Evolutionary conservation across 2,888 invertebrate species (phyloP).

Genomic region (Antheraea yamamai): DNA sequence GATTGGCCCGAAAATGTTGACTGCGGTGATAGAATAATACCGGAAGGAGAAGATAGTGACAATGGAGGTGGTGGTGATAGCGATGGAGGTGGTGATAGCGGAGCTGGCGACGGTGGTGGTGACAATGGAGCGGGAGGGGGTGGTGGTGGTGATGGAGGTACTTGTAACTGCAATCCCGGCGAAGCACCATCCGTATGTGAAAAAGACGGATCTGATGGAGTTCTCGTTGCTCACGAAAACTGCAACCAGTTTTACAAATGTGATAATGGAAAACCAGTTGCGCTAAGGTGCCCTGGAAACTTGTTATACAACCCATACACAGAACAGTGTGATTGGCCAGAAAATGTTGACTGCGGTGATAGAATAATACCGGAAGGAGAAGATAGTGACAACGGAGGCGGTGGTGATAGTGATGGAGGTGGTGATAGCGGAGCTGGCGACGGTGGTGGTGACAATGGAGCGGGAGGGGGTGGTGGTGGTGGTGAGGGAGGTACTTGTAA

Average conservation of each 20-base stretch:
- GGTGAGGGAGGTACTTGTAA: slow-evolving; percentile 33
- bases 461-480: slow-evolving; percentile 16
- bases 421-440: too few relatives aligned
- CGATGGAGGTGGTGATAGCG: slow-evolving; percentile 21
- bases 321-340: slow-evolving; percentile 50
- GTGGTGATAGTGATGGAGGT: neutral
- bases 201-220: slow-evolving; percentile 18
- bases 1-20: slow-evolving; percentile 46
- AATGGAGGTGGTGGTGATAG: slow-evolving; percentile 16
- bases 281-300: slow-evolving; percentile 35
- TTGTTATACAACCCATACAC: slow-evolving; percentile 43
- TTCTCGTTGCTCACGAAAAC: slow-evolving; percentile 24
- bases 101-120: slow-evolving; percentile 13
- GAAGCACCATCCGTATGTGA: slow-evolving; percentile 29
- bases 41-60: slow-evolving; percentile 29
- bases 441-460: slow-evolving; percentile 16
- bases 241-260: slow-evolving; percentile 48
- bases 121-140: slow-evolving; percentile 17
- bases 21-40: slow-evolving; percentile 38
- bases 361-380: slow-evolving; percentile 28
- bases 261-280: slow-evolving; percentile 36
- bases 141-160: slow-evolving; percentile 21
- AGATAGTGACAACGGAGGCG: slow-evolving; percentile 12
- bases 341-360: slow-evolving; percentile 47
- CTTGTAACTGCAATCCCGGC: slow-evolving; percentile 24